phyloP scores from a whole-genome alignment of 2,888 invertebrate species.

The Drosophila infuscata region DNA sequence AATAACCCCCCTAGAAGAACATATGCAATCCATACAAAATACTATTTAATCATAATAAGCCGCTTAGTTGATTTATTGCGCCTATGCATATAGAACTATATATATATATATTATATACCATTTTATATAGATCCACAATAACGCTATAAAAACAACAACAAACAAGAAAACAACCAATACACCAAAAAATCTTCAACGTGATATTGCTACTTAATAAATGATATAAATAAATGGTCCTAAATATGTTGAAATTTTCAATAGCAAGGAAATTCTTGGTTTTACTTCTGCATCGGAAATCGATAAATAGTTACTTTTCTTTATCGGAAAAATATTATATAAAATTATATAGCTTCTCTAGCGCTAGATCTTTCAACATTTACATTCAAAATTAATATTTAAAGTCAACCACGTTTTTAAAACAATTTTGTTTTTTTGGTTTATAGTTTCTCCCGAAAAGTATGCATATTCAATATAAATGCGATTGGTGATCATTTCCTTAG shows the following conservation, averaged over 20 bases:
- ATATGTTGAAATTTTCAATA: conserved; percentile 2
- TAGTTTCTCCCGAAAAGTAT: conserved; percentile 9
- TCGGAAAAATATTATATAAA: background rate
- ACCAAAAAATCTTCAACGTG: conserved; percentile 72
- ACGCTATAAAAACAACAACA: conserved; percentile 46
- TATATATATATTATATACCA: conserved; percentile 26
- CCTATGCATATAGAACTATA: conserved; percentile 56
- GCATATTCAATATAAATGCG: background rate
- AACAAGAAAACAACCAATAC: conserved; percentile 23
- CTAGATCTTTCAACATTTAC: background rate
- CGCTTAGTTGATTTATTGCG: conserved; percentile 65
- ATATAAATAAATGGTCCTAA: conserved; percentile 57
- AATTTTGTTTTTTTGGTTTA: background rate
- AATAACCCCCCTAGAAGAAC: conserved; percentile 38
- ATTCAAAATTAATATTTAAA: background rate
- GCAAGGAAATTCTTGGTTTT: background rate
- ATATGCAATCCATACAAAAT: conserved; percentile 48
- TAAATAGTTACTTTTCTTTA: background rate
- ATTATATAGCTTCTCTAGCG: background rate
- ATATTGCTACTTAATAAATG: conserved; percentile 69
- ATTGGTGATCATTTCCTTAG: background rate
- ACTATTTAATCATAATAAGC: conserved; percentile 52
- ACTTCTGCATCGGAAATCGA: background rate
- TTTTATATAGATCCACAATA: conserved; percentile 47
- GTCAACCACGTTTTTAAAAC: background rate